Percentiles rank a stretch among this genome's conserved stretches.
These are phyloP conservation scores for Spodoptera litura DNA, from an alignment of 1,140 invertebrate genomes.

Conservation along the genomic window DNA sequence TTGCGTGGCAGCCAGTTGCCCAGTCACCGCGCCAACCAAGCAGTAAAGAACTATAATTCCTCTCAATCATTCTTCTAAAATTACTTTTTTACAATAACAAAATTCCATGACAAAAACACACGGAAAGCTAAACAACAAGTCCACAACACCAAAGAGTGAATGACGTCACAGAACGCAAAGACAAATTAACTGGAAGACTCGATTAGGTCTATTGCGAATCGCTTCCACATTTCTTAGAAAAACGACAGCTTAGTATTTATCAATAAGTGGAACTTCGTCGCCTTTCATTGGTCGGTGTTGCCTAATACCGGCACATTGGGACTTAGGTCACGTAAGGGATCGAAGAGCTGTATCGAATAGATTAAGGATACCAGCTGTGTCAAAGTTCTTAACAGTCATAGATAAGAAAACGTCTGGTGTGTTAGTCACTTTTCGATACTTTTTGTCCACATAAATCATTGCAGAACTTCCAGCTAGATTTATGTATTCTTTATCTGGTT, in stretches of 20 bases:
- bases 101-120: no score
- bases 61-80: neutral
- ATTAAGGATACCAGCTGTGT: constrained; percentile 27
- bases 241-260: neutral
- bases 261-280: neutral
- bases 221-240: neutral
- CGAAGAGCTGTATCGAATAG: constrained; percentile 8
- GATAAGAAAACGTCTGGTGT: neutral
- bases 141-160: no score
- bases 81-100: no score
- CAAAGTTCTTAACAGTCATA: neutral
- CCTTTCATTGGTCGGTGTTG: constrained; percentile 1
- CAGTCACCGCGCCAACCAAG: no score
- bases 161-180: no score
- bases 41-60: no score
- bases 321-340: constrained; percentile 13
- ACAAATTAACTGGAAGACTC: neutral
- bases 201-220: constrained; percentile 6
- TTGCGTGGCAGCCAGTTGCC: no score
- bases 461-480: neutral
- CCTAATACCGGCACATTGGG: neutral
- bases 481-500: no score
- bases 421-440: neutral
- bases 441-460: neutral
- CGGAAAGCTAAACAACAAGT: no score